Conservation (phyloP, 2,888 invertebrate species). For the Dilophus febrilis region DNA sequence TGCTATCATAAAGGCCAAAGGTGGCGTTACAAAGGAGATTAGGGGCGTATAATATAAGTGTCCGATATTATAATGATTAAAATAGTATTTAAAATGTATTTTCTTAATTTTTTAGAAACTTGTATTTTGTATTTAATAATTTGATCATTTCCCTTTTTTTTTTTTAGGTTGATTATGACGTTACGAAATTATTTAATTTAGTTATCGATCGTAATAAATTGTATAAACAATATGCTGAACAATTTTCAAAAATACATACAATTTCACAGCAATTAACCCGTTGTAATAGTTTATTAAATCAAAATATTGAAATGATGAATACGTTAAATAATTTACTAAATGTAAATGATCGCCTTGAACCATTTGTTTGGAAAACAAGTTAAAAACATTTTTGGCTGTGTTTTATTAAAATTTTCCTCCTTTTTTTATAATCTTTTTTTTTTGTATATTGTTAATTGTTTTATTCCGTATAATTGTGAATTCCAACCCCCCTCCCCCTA, state of each 20-base stretch:
- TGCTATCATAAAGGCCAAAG: too few relatives aligned
- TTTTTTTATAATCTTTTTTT: too few relatives aligned
- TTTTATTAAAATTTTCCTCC: too few relatives aligned
- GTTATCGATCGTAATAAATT: slow-evolving; percentile 68
- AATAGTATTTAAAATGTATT: not conserved
- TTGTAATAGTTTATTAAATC: slow-evolving; percentile 65
- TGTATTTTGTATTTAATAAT: not conserved
- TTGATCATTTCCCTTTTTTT: slow-evolving; percentile 1
- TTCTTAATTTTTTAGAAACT: not conserved
- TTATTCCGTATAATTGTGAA: too few relatives aligned
- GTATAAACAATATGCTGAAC: slow-evolving; percentile 72
- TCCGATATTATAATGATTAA: too few relatives aligned
- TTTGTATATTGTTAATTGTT: too few relatives aligned
- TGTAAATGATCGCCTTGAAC: slow-evolving; percentile 64
- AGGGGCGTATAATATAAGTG: too few relatives aligned
- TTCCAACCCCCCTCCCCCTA: too few relatives aligned
- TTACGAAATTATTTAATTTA: slow-evolving; percentile 46
- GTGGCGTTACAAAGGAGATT: too few relatives aligned
- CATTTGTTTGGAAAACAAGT: slow-evolving; percentile 78
- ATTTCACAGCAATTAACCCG: slow-evolving; percentile 66
- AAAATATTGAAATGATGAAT: slow-evolving; percentile 72
- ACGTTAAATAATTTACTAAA: slow-evolving; percentile 69
- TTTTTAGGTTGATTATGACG: slow-evolving; percentile 50
- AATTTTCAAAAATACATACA: slow-evolving; percentile 65
- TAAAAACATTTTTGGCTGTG: slow-evolving; percentile 13